Base-by-base conservation (phyloP, 2,113 vertebrate species). In the Connochaetes taurinus region DNA sequence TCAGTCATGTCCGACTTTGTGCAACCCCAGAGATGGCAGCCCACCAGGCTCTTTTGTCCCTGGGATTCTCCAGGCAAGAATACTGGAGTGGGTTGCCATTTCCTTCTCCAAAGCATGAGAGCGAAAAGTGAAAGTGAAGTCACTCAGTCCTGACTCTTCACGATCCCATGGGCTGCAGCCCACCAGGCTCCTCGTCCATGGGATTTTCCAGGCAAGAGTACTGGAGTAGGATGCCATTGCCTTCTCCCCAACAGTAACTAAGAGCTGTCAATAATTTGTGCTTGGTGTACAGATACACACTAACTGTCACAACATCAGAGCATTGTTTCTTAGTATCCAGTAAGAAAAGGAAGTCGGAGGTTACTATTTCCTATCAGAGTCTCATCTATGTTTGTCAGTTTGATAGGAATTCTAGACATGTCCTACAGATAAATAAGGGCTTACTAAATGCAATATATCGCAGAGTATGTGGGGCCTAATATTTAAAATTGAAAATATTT, bases 401-500 rank as follows among this genome's bases (percentile, higher is more conserved):
- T 95, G 36, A 43, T 2, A 81, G 55, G 17, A 80, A 86, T 93
- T 88, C 40, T 64, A 91, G 25, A 91, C 27, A 80, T 53, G 21
- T 53, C 50, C 64, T 87, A 62, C 7, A 92, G 25, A 62, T 7
- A 87, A 92, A 43, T 14, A 50, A 81, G 31, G 33, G 50, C 6
- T 92, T 87, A 76, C 0, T 80, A 27, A 90, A 86, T 3, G 93
- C 15, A 90, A 58, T 33, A 58, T 36, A 57, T 45, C 31, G 5
- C 5, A 87, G 47, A 91, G 36, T 3, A 95, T 31, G 40, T 90
- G 31, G 2, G 25, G 14, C 11, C 16, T 92, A 93, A 52, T 43
- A 92, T 50, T 84, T 96, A 95, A 93, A 95, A 83, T 0, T 8
- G 31, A 95, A 93, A 81, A 60, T 94, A 84, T 57, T 91, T 16